Evolutionary conservation across 2,113 vertebrate genomes (phyloP), one percentile per base, ranked within the genome.

Genomic region (Catharus minimus): DNA sequence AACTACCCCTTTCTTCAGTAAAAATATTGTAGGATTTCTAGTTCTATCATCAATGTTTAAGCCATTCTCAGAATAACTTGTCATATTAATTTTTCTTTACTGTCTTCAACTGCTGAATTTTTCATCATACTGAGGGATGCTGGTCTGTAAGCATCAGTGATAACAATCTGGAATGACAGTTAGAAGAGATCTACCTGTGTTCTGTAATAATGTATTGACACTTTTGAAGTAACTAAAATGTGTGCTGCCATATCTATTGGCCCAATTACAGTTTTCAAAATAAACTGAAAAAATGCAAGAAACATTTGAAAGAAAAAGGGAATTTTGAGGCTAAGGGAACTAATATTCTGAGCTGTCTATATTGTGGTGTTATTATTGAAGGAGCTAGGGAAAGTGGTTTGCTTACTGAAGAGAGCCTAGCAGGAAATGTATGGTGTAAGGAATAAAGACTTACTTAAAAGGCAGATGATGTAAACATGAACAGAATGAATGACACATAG

Each of bases 211-310:
- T 16, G 1, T 30, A 13, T 36, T 91, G 65, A 65, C 16, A n/a
- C 3, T 33, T 47, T 17, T 12, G 6, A 3, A 15, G 28, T 68
- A 17, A 60, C 16, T 72, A 41, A 66, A 71, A 67, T 39, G 8
- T 23, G 5, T 46, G 26, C 15, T 75, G 15, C 13, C 1, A 0
- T 50, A 30, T 15, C 10, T 56, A 13, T n/a, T 75, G 27, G 3
- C 17, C 57, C 7, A 65, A 36, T 21, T 64, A 30, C 4, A 22
- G 5, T 57, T 77, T 94, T 49, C 12, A 73, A 83, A 91, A 60
- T 73, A 28, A 43, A 68, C 3, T 16, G n/a, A 60, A 64, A 21
- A 75, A 73, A 38, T 33, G 6, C 13, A 83, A 67, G 33, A 57
- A 66, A 15, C 2, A 18, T 64, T 23, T 60, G 28, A 69, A 92